phyloP scores from a whole-genome alignment of 2,113 vertebrate species.

The Illadopsis cleaveri region DNA sequence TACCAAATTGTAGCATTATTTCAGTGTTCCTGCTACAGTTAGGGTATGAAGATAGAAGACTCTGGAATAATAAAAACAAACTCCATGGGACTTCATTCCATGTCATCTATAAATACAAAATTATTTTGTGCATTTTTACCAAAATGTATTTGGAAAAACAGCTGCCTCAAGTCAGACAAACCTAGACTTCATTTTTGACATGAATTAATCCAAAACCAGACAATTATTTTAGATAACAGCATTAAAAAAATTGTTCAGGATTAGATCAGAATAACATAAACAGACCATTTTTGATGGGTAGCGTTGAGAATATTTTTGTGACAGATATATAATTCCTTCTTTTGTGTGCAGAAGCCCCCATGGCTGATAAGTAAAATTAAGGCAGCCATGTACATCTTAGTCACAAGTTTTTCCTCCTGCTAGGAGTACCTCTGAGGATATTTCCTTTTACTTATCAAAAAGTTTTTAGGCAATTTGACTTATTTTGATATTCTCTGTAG shows the following conservation, averaged over 20 bases:
- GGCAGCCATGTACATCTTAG: neutral
- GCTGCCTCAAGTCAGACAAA: neutral
- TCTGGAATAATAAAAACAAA: neutral
- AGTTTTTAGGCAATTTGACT: neutral
- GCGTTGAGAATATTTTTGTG: neutral
- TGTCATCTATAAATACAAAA: neutral
- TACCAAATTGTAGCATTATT: neutral
- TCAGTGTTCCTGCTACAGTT: neutral
- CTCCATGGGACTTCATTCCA: neutral
- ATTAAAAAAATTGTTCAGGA: neutral
- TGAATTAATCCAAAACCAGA: neutral
- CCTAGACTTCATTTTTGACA: neutral
- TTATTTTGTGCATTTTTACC: neutral
- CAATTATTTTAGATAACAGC: neutral
- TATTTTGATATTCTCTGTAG: neutral
- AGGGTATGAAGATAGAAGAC: neutral
- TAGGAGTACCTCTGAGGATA: neutral
- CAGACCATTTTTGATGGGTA: neutral
- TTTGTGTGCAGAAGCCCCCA: neutral
- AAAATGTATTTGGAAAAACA: neutral
- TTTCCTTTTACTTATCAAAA: neutral
- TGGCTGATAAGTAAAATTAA: neutral
- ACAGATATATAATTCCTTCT: neutral
- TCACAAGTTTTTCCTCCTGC: neutral
- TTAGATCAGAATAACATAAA: neutral